Base-by-base conservation (phyloP, 2,113 vertebrate genomes). In the Plotosus lineatus region DNA sequence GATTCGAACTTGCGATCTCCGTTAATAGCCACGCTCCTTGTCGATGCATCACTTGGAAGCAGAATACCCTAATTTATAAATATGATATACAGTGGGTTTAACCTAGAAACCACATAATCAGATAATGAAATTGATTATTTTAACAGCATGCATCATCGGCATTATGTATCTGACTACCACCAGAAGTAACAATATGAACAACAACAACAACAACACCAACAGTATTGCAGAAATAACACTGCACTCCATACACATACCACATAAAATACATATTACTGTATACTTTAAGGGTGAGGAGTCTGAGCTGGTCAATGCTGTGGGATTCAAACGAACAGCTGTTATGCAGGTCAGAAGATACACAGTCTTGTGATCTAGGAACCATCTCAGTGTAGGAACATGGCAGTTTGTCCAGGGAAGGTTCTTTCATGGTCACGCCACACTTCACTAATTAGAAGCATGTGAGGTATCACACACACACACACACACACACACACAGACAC, bases 211-310 rank as follows among this genome's bases (percentile, higher is more conserved):
- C 14, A 56, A 14, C 15, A 46, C 26, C 17, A 17, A 46, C 17
- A 69, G 8, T 17, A 8, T 14, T 46, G 6, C 11, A 46, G 23
- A 10, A 56, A 55, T 40, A 40, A 75, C 33, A 40, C 33, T 75
- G 36, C 5, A 75, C 21, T 31, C 71, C 17, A 53, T 61, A 63
- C 31, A 38, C 55, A n/a, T 8, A 77, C 4, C 31, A 78, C 68
- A 63, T 19, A 23, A 23, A 7, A 28, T 53, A 42, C 21, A 81
- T 40, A 78, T 72, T 19, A 66, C 6, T 89, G 85, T 92, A 83
- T 93, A 98, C 96, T 91, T 89, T 88, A 77, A 98, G 91, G 1
- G 94, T 95, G 87, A 90, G 81, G 2, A 85, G 68, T 40, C 83
- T 77, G 9, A 83, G 3, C 68, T 81, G 53, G 80, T 90, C 79